Conservation (phyloP, 2,113 vertebrate species). For the Platysteira castanea region DNA sequence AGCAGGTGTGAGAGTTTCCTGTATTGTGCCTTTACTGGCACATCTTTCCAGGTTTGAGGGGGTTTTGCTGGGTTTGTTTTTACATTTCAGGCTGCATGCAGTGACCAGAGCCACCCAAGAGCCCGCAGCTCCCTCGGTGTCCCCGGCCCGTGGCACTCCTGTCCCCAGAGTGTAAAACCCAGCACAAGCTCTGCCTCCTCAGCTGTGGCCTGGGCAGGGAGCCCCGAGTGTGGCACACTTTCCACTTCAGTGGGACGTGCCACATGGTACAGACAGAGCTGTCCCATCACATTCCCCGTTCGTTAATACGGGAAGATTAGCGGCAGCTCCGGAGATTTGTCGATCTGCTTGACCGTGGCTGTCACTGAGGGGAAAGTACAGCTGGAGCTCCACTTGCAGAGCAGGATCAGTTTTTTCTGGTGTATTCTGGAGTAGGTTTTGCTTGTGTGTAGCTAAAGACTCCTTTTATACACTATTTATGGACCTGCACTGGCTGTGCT, state of each 20-base stretch:
- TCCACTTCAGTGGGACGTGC: neutral
- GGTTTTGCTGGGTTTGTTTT: neutral
- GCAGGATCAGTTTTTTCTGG: neutral
- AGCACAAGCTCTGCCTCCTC: constrained; percentile 39
- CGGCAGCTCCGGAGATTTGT: neutral
- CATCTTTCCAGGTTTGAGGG: no score
- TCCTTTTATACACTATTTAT: neutral
- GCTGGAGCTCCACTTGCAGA: neutral
- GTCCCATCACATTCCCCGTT: neutral
- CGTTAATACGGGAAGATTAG: neutral
- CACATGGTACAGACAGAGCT: constrained; percentile 36
- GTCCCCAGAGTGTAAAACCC: neutral
- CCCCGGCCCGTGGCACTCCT: neutral
- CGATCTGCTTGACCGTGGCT: neutral
- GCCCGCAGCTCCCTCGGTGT: neutral
- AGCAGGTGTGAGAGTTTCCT: no score
- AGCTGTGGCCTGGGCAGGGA: neutral
- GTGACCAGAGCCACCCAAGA: neutral
- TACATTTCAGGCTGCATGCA: rapidly evolving
- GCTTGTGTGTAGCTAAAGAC: neutral
- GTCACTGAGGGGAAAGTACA: neutral
- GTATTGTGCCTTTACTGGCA: no score
- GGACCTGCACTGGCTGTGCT: neutral
- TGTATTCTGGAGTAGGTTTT: neutral
- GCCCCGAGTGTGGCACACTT: neutral